Evolutionary conservation across 30 jellyfish, hydroid and myxozoan species (phyloP).

Genomic region (Cassiopea xamachana): DNA sequence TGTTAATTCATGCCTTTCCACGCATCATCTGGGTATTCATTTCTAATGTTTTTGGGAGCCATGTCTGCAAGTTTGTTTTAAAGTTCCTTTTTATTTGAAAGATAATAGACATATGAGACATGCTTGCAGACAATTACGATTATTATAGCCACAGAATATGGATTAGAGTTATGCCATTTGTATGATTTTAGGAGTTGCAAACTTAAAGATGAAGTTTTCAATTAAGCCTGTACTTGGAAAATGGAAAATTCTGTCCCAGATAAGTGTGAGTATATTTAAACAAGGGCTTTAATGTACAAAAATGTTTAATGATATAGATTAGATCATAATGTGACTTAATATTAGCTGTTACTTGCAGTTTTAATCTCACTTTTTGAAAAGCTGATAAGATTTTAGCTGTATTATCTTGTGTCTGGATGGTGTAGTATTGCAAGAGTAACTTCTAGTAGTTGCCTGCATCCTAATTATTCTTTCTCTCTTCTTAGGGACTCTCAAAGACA

Average conservation of each 20-base stretch:
- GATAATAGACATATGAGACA: no score
- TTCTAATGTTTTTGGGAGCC: no score
- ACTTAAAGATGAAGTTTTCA: slow-evolving; percentile 64
- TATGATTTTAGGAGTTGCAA: slow-evolving; percentile 62
- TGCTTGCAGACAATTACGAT: no score
- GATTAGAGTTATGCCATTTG: not conserved
- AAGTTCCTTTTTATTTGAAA: no score
- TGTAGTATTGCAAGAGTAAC: not conserved
- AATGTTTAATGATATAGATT: no score
- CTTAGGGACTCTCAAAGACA: slow-evolving; percentile 51
- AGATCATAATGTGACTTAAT: no score
- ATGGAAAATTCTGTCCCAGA: slow-evolving; percentile 72
- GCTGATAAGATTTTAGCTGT: not conserved
- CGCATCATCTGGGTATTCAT: no score
- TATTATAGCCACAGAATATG: no score
- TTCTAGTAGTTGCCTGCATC: no score
- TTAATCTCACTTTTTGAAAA: not conserved
- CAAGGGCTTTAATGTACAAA: no score
- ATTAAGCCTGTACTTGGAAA: slow-evolving; percentile 83
- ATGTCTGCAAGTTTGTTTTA: no score
- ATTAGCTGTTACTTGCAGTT: not conserved
- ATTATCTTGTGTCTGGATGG: not conserved
- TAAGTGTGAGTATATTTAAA: slow-evolving; percentile 16
- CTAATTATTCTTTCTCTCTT: not conserved
- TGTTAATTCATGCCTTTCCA: no score